A percentile compares a stretch with the other conserved stretches of the same genome.
phyloP scores from a whole-genome alignment of 1,140 invertebrate genomes.

The Aphaenogaster floridana region DNA sequence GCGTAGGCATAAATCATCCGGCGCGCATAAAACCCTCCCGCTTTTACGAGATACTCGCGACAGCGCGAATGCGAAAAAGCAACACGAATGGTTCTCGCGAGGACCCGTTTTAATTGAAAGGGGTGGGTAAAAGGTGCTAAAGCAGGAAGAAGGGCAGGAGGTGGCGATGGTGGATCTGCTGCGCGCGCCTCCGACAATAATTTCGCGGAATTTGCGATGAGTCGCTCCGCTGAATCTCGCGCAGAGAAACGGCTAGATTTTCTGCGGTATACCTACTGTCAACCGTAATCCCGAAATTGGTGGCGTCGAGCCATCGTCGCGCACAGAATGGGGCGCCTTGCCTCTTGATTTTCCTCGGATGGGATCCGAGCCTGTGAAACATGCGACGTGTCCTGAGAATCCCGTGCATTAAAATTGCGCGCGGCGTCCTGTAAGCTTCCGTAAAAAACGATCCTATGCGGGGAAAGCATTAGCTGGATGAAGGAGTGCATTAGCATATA shows the following conservation, averaged over 20 bases:
- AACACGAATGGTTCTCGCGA: background rate
- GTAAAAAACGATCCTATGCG: background rate
- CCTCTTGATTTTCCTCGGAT: slow-evolving; percentile 51
- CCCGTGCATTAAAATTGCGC: slow-evolving; percentile 44
- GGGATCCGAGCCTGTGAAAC: slow-evolving; percentile 14
- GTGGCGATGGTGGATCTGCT: background rate
- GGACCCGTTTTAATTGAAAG: slow-evolving; percentile 41
- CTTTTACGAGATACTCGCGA: background rate
- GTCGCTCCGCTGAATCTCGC: slow-evolving; percentile 17
- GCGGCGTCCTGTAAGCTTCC: background rate
- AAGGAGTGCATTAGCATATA: background rate
- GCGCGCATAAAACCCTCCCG: background rate
- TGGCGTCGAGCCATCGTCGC: slow-evolving; percentile 29
- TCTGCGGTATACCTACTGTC: slow-evolving; percentile 25
- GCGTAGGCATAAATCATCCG: slow-evolving; percentile 1
- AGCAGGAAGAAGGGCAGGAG: background rate
- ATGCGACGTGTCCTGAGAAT: slow-evolving; percentile 40
- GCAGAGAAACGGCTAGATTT: slow-evolving; percentile 49
- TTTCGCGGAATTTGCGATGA: slow-evolving; percentile 32
- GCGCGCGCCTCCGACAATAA: slow-evolving; percentile 31
- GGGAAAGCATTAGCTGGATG: background rate
- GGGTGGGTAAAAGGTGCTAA: background rate
- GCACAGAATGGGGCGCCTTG: background rate
- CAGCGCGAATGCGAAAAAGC: slow-evolving; percentile 27
- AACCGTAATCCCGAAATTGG: slow-evolving; percentile 58